Evolutionary conservation across 2,888 invertebrate species (phyloP), one percentile per base, ranked within the genome.

Genomic region (Zonitis immaculata): DNA sequence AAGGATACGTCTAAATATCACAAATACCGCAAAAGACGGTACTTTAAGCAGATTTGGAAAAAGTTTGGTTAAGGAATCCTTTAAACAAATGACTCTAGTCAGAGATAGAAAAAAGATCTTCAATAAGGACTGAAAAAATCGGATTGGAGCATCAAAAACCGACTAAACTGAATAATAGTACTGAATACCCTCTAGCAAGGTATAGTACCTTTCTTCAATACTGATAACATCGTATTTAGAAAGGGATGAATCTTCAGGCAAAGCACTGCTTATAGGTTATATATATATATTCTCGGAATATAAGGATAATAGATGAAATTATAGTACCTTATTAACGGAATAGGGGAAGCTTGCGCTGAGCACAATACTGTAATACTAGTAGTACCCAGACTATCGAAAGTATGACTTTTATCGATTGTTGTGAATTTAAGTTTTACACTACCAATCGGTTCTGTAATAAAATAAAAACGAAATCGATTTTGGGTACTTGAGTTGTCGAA

Each of bases 301-400:
- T 27, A 52, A 47, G n/a, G n/a, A n/a, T n/a, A n/a, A n/a, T n/a
- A n/a, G n/a, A n/a, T n/a, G n/a, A n/a, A n/a, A n/a, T n/a, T n/a
- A n/a, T n/a, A 59, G 78, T 84, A 88, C 87, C 86, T 86, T 81
- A 84, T 83, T 61, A 82, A 76, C 67, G 88, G 87, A 71, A 87
- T 83, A 56, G 88, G 88, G 77, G 82, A 89, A 22, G 86, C 87
- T 75, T 88, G 88, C 16, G 88, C 87, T 52, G 87, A 87, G 75
- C 88, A 89, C 64, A 86, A 76, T 59, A 89, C 72, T 43, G 86
- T 84, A 65, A 86, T 77, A 71, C 80, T 81, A 64, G 72, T 72
- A 58, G 76, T 75, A 65, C 77, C 66, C 59, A 76, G 70, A 27
- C 68, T 71, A 53, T 82, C 81, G 74, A 83, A 82, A 63, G 83